Evolutionary conservation across 2,797 vertebrate species (phyloP), one percentile per base, ranked within the genome.

Genomic region (Urophycis tenuis): DNA sequence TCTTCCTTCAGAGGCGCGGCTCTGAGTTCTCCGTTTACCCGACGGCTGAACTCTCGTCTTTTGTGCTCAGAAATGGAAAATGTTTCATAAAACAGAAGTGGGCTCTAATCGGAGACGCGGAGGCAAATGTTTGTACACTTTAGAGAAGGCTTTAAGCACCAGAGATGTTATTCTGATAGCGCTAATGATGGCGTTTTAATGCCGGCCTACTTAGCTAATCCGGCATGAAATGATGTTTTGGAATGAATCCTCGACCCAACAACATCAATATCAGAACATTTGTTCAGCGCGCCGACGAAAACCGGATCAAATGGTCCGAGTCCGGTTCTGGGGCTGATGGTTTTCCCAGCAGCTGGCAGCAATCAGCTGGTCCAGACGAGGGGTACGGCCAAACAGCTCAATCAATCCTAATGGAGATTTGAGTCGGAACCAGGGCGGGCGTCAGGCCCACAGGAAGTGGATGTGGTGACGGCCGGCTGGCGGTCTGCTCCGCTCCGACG

Each of bases 321-420:
- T 79, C 73, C 71, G 83, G 82, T 79, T 87, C 85, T 78, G 82
- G 74, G 85, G 85, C 34, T 79, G 84, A 72, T 64, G 79, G 32
- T 32, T 73, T 75, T 67, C 77, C 81, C 82, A 74, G 41, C 91
- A 92, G 89, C 91, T 91, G 90, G 89, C 88, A 91, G 82, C 86
- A 88, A 89, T 91, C 87, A 86, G 81, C 86, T 89, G 89, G 90
- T 86, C 88, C 89, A 90, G 90, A 90, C 78, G 86, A 80, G 83
- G 19, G 83, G 81, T 79, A 73, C 81, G 87, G 86, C 89, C 89
- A 89, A 90, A 90, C 82, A 80, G 84, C 89, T 91, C 89, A 87
- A 86, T 91, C 89, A 84, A 86, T 90, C 78, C 78, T 82, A 89
- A 89, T 80, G 83, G 85, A 88, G 85, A 81, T 82, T 83, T 39